phyloP scores from a whole-genome alignment of 2,797 vertebrate genomes.

The Aeoliscus strigatus region DNA sequence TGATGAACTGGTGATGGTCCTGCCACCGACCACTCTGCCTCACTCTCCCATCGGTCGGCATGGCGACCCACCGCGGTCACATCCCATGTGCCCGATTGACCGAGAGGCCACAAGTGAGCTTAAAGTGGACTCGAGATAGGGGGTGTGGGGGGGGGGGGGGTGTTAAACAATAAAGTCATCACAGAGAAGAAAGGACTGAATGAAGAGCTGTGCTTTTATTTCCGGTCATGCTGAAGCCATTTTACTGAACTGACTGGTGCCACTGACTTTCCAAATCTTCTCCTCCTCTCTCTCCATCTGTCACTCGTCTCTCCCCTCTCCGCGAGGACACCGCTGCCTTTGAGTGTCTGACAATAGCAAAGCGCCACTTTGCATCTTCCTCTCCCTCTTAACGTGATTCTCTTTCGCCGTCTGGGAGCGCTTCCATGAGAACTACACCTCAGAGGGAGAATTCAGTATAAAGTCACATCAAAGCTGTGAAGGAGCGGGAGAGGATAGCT shows the following conservation, averaged over 20 bases:
- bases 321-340: slow-evolving; percentile 36
- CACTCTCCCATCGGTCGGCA: slow-evolving; percentile 56
- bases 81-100: slow-evolving; percentile 23
- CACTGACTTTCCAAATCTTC: slow-evolving; percentile 51
- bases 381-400: not conserved
- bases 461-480: slow-evolving; percentile 2
- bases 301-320: slow-evolving; percentile 20
- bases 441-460: slow-evolving; percentile 7
- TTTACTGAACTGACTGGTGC: slow-evolving; percentile 49
- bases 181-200: slow-evolving; percentile 14
- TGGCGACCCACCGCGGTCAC: slow-evolving; percentile 65
- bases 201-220: slow-evolving; percentile 33
- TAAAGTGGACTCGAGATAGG: slow-evolving; percentile 31
- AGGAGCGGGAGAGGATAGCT: no score
- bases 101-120: slow-evolving; percentile 30
- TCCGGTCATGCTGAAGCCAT: slow-evolving; percentile 54
- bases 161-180: not conserved
- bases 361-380: slow-evolving; percentile 19
- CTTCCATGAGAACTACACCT: slow-evolving; percentile 11
- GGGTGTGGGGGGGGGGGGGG: no score
- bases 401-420: slow-evolving; percentile 7
- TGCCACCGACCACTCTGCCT: slow-evolving; percentile 46
- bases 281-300: slow-evolving; percentile 11
- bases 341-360: slow-evolving; percentile 26
- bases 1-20: slow-evolving; percentile 98